phyloP scores from a whole-genome alignment of 2,888 invertebrate species.

The Pecten maximus region DNA sequence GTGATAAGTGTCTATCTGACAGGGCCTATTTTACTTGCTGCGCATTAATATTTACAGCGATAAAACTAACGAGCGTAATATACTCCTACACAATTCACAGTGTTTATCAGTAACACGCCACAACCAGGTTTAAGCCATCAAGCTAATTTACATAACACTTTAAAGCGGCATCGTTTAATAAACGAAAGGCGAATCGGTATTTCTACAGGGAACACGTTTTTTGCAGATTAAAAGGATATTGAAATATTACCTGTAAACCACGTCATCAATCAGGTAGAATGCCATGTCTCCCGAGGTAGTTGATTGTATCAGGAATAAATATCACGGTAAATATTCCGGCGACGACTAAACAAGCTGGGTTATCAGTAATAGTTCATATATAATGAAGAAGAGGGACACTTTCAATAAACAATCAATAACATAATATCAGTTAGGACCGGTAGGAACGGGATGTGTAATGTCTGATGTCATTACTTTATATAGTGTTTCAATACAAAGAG shows the following conservation, averaged over 20 bases:
- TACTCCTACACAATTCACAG: not conserved
- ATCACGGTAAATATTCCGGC: not conserved
- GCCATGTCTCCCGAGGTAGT: not conserved
- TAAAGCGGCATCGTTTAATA: not conserved
- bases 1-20: not conserved
- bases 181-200: not conserved
- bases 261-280: not conserved
- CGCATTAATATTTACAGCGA: not conserved
- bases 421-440: not conserved
- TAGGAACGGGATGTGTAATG: too few species aligned
- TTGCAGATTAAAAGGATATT: slow-evolving; percentile 17
- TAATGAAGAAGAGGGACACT: not conserved
- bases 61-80: not conserved
- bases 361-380: not conserved
- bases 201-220: not conserved
- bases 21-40: not conserved
- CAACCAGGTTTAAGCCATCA: not conserved
- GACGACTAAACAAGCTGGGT: not conserved
- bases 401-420: not conserved
- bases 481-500: not conserved
- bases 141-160: not conserved
- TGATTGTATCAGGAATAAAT: slow-evolving; percentile 23
- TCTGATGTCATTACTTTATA: not conserved
- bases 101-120: not conserved
- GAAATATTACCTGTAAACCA: not conserved